Base-by-base conservation (phyloP, 2,888 invertebrate genomes). In the Agrochola circellaris region DNA sequence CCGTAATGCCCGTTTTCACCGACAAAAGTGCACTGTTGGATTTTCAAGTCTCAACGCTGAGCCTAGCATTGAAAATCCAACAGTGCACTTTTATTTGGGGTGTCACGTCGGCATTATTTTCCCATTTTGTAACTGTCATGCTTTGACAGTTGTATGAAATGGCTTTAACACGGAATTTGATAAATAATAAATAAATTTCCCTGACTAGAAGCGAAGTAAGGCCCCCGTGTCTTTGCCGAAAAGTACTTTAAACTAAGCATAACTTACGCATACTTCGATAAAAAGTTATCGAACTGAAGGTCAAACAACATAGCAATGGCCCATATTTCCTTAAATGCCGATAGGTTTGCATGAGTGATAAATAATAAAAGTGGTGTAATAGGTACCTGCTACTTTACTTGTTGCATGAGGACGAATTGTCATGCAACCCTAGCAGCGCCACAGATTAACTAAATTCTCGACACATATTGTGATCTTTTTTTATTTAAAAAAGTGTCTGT, bases 321-420 rank as follows among this genome's bases (percentile, higher is more conserved):
- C 64, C 11, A 61, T 23, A 58, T 66, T 64, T 38, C 4, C 9
- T 0, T 20, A 17, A 42, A 65, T 45, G n/a, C 34, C 34, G 26
- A 42, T 45, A 69, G 9, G 20, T 23, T 79, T 58, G 61, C 79
- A 54, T 73, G 73, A 23, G 45, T 30, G 8, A 73, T 67, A 48
- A 38, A 62, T 68, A 60, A 64, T 64, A 60, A 8, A 65, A 30
- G 34, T 23, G 23, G 15, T 48, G 6, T 66, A 58, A 64, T 58
- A n/a, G n/a, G n/a, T n/a, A 73, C 17, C 38, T 48, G 20, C 58
- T 58, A 61, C 15, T 38, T 80, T 51, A 80, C 78, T 71, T 82
- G 79, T 83, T 82, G 79, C 69, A 83, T 54, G 54, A 48, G 15
- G 13, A 26, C 7, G 4, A 51, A 20, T 15, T 66, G 58, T 26